Conservation (phyloP, 2,797 vertebrate genomes). For the Clarias fuscus region DNA sequence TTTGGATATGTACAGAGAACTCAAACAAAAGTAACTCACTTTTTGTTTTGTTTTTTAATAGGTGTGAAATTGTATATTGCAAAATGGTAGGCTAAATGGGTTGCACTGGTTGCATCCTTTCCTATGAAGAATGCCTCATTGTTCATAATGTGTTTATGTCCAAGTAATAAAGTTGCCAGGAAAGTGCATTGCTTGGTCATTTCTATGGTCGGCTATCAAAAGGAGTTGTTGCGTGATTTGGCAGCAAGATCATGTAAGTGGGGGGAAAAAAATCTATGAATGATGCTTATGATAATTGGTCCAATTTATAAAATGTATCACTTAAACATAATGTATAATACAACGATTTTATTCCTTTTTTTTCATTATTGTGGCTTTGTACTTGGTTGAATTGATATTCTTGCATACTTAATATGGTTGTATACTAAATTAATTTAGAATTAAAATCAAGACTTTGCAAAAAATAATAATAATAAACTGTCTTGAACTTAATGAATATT, state of each 20-base stretch:
- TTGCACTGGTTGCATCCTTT: conserved; percentile 2
- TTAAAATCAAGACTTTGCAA: neutral
- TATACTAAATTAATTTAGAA: neutral
- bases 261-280: neutral
- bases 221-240: neutral
- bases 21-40: neutral
- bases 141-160: neutral
- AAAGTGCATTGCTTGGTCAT: neutral
- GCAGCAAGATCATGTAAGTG: neutral
- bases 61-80: neutral
- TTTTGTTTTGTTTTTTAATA: too few species aligned
- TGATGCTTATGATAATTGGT: neutral
- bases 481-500: neutral
- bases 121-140: neutral
- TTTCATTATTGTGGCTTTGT: neutral
- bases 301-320: neutral
- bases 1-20: conserved; percentile 1
- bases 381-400: neutral
- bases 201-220: neutral
- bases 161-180: neutral
- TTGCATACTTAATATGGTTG: neutral
- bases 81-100: neutral
- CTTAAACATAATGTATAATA: neutral
- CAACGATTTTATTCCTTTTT: too few species aligned
- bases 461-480: neutral